Percentiles rank a stretch among this genome's conserved stretches.
These are phyloP conservation scores for Penaeus indicus DNA, from an alignment of 1,140 invertebrate species.

Conservation along the genomic window DNA sequence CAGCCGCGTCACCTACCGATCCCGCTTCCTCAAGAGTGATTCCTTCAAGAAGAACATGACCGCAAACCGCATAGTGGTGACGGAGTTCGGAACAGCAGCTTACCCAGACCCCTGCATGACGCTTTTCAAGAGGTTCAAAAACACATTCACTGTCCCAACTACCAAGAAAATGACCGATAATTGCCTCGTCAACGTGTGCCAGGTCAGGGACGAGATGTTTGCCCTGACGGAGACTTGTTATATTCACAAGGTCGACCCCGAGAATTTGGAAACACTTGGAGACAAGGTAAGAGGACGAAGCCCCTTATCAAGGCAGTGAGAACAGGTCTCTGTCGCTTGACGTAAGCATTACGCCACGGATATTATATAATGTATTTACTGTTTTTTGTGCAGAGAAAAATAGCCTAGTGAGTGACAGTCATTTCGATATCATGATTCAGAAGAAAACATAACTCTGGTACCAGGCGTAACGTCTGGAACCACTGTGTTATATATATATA, in stretches of 20 bases:
- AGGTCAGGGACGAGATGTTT: constrained; percentile 67
- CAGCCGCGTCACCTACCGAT: constrained; percentile 80
- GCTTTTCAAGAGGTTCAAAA: constrained; percentile 69
- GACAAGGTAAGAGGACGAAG: constrained; percentile 3
- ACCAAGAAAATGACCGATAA: constrained; percentile 69
- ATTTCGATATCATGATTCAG: too few relatives aligned
- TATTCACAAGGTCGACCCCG: constrained; percentile 69
- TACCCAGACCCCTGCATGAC: constrained; percentile 72
- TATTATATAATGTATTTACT: too few relatives aligned
- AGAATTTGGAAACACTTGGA: constrained; percentile 67
- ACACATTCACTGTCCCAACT: constrained; percentile 35
- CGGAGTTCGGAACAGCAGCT: constrained; percentile 71
- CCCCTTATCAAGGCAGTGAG: too few relatives aligned
- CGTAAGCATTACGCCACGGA: too few relatives aligned
- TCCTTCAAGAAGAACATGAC: constrained; percentile 70
- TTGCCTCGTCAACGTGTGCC: constrained; percentile 60
- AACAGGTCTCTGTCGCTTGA: too few relatives aligned
- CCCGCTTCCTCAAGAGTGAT: constrained; percentile 69
- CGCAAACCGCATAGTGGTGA: constrained; percentile 71
- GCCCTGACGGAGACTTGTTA: constrained; percentile 71
- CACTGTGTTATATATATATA: background rate
- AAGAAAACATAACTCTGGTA: too few relatives aligned
- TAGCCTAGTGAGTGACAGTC: too few relatives aligned
- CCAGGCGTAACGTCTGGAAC: background rate
- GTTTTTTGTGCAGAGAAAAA: too few relatives aligned